Evolutionary conservation across 2,888 invertebrate genomes (phyloP), one percentile per base, ranked within the genome.

Genomic region (Trichopria drosophilae): DNA sequence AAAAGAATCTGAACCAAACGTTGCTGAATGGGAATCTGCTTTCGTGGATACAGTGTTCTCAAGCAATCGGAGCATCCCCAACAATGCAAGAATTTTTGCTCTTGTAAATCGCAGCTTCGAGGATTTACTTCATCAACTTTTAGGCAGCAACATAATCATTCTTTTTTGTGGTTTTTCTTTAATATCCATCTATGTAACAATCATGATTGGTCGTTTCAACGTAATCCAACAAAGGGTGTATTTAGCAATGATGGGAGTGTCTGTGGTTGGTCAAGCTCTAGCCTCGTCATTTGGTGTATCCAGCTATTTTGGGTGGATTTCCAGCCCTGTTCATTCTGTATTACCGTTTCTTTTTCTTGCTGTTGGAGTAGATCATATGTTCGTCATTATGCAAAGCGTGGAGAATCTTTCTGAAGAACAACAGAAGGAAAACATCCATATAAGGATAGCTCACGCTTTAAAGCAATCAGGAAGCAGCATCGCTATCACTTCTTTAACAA

Each of bases 401-500:
- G 69, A 73, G 34, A 71, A 65, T 36, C 45, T 71, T 10, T 58
- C 65, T 15, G 61, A 64, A 13, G 58, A 53, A 3, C 69, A 71
- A 12, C 64, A 66, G 23, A 39, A 63, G 0, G 44, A 58, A 3
- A 61, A 61, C n/a, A 60, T 69, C 13, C 63, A 69, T 0, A 61
- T 65, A 22, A 64, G 72, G n/a, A 73, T 78, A 18, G 78, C 71
- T 2, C 62, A 64, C 42, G 63, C 76, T 15, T 58, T 78, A 23
- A 69, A 72, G 40, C 75, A 78, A 39, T 77, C 80, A 24, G 80
- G 80, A 40, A 56, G 19, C 0, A 57, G 51, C 12, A 77, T 80
- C 44, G 79, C 79, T 1, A 76, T 79, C 5, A 80, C 80, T 0
- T 79, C 80, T 6, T 62, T 79, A 18, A 80, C 80, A 4, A 79